phyloP scores from a whole-genome alignment of 2,797 vertebrate genomes.

The Enteromius paludinosus region DNA sequence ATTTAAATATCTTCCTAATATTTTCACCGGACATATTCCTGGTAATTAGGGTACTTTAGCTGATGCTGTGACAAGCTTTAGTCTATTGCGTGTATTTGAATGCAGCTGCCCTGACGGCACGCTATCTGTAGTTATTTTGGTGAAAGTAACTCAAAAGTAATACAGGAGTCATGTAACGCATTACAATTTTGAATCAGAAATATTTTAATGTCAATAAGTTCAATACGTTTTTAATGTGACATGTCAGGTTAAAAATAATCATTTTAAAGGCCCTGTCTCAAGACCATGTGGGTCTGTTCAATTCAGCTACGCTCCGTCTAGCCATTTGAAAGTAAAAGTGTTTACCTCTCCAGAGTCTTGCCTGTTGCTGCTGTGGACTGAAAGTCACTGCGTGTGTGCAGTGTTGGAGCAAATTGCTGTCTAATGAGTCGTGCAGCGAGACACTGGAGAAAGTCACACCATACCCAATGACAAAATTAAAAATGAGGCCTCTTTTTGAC shows the following conservation, averaged over 20 bases:
- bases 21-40: too few species aligned
- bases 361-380: not conserved
- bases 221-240: not conserved
- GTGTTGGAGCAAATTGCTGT: conserved; percentile 9
- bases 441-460: not conserved
- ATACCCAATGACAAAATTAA: conserved; percentile 12
- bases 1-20: too few species aligned
- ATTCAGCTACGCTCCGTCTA: not conserved
- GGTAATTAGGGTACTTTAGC: too few species aligned
- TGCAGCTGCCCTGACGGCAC: too few species aligned
- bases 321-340: conserved; percentile 16
- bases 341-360: conserved; percentile 4
- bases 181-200: too few species aligned
- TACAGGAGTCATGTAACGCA: too few species aligned
- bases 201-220: too few species aligned
- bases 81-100: too few species aligned
- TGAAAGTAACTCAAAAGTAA: too few species aligned
- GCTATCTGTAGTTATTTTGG: too few species aligned
- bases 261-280: conserved; percentile 6
- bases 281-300: not conserved
- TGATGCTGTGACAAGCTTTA: too few species aligned
- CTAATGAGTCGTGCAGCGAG: conserved; percentile 4
- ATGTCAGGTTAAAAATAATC: not conserved
- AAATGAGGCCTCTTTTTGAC: conserved; percentile 7
- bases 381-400: not conserved